Evolutionary conservation across 2,113 vertebrate genomes (phyloP), one percentile per base, ranked within the genome.

Genomic region (Tragulus kanchil): DNA sequence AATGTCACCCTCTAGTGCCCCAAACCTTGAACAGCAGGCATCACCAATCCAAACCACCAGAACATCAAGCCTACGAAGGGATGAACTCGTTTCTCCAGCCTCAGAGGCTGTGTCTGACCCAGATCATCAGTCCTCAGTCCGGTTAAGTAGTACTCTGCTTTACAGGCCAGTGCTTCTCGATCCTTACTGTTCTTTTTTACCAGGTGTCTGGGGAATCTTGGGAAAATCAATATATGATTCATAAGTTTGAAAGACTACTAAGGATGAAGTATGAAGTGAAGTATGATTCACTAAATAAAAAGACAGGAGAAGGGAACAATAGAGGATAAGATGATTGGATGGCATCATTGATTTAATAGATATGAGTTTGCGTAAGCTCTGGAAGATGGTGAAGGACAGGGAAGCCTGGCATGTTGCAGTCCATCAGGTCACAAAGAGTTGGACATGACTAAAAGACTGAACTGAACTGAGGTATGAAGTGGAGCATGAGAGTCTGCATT

Each of bases 1-100:
- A 95, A n/a, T 82, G 58, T 93, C 86, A 64, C 89, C 93, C 89
- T 94, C 96, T 97, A 93, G 65, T 89, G 91, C 89, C 86, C 59
- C 71, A 97, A 95, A 85, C 96, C 85, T 89, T 82, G 73, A 95
- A 94, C 50, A 86, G 42, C 91, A 93, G 89, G 7, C 50, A 3
- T 75, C 36, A 13, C 92, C 54, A 36, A 45, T 15, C 2, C 11
- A 17, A 84, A 31, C 54, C 21, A 64, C 36, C 31, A 12, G 54
- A 64, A 26, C 13, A 36, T 23, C 23, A 5, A 8, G 2, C 6
- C 12, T 64, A n/a, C 13, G 28, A 56, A 62, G 90, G 16, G 7
- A 10, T 25, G 6, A 7, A 13, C 31, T 28, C 67, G 0, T 12
- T 93, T 56, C 61, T 31, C 81, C 48, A 16, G 26, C 23, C 28